phyloP scores from a whole-genome alignment of 2,888 invertebrate species.

The Timandra comae region DNA sequence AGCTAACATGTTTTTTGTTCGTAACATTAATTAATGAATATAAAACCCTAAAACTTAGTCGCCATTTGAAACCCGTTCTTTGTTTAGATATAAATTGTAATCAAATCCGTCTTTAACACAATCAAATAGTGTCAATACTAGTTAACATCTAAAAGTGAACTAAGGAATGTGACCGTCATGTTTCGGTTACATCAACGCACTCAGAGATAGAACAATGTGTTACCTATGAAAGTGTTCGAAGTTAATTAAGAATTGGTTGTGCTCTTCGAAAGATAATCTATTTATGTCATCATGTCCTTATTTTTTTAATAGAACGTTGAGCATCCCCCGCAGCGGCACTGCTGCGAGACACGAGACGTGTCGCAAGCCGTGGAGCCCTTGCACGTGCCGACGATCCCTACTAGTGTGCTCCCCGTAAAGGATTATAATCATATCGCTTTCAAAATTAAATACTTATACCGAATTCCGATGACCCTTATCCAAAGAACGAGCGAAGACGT shows the following conservation, averaged over 20 bases:
- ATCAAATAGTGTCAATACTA: conserved; percentile 33
- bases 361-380: conserved; percentile 56
- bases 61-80: conserved; percentile 28
- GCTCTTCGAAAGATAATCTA: conserved; percentile 62
- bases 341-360: conserved; percentile 63
- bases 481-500: conserved; percentile 41
- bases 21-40: conserved; percentile 49
- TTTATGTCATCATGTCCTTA: conserved; percentile 75
- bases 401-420: conserved; percentile 21
- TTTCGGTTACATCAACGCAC: conserved; percentile 72
- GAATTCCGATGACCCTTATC: conserved; percentile 60
- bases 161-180: conserved; percentile 72
- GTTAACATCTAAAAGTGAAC: conserved; percentile 68
- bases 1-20: conserved; percentile 72
- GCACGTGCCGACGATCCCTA: conserved; percentile 55
- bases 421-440: conserved; percentile 18
- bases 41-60: conserved; percentile 34
- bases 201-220: conserved; percentile 40
- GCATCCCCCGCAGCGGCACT: conserved; percentile 71
- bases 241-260: conserved; percentile 47
- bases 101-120: conserved; percentile 25
- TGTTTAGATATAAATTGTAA: conserved; percentile 22
- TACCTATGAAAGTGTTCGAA: conserved; percentile 45
- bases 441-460: conserved; percentile 24
- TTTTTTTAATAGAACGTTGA: conserved; percentile 74